Evolutionary conservation across 2,113 vertebrate genomes (phyloP), one percentile per base, ranked within the genome.

Genomic region (Odobenus rosmarus): DNA sequence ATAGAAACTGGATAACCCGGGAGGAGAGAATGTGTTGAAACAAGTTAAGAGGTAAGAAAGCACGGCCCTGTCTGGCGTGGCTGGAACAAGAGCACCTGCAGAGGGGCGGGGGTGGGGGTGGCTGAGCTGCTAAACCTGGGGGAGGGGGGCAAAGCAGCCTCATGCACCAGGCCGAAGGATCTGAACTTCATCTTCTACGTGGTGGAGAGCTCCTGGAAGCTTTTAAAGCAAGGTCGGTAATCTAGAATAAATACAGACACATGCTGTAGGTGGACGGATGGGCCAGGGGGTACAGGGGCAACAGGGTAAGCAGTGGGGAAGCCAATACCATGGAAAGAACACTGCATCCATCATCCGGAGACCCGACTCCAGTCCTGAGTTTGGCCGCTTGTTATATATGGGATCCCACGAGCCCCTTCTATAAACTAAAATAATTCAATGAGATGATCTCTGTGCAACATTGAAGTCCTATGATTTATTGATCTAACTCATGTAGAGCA

Each of bases 41-140:
- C 28, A 23, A 46, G 51, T 53, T 3, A 3, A 36, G 16, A 31
- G 85, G 24, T 8, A 19, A 69, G 26, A 81, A 39, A 42, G 33
- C 8, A 3, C 0, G 0, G 14, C 23, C 0, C 0, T 42, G 62
- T 31, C 21, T 36, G 9, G 36, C 0, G 3, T 13, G 62, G 10
- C 42, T 55, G 80, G 62, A 57, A 31, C 7, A 61, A 46, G 42
- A n/a, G 24, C 2, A 4, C 0, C 2, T 26, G 2, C 51, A 4
- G 21, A 23, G 19, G 12, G 11, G 42, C 10, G 1, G 4, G 19
- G 46, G 46, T 46, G 46, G 46, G 14, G 9, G 5, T 18, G 31
- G 23, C 3, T 1, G 26, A n/a, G 59, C 59, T 57, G 21, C 74
- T 31, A 14, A 31, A 8, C 26, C 26, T 4, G 24, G 24, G 9